These are phyloP conservation scores for Falcunculus frontatus DNA, from an alignment of 2,113 vertebrate genomes.

Conservation along the genomic window DNA sequence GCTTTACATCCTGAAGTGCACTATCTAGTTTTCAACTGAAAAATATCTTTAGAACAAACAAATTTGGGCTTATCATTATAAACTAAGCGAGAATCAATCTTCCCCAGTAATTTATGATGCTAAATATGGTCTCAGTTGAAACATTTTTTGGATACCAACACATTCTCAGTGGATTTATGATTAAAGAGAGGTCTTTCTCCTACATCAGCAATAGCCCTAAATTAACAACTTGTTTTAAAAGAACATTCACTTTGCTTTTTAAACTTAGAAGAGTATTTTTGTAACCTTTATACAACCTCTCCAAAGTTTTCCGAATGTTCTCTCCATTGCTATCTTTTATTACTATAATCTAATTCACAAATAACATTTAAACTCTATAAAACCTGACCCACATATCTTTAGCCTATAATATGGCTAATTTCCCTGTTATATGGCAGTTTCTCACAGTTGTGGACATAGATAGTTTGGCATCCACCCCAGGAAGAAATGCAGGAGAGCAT, in stretches of 20 bases:
- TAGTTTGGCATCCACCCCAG: background rate
- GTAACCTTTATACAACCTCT: slow-evolving; percentile 48
- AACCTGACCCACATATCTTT: slow-evolving; percentile 21
- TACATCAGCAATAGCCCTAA: slow-evolving; percentile 20
- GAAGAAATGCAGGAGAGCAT: background rate
- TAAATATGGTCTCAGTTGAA: slow-evolving; percentile 16
- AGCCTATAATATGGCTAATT: background rate
- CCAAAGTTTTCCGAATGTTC: slow-evolving; percentile 12
- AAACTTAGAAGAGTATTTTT: slow-evolving; percentile 41
- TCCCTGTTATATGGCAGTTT: background rate
- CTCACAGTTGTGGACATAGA: background rate
- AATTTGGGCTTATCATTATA: slow-evolving; percentile 9
- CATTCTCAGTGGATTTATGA: slow-evolving; percentile 35
- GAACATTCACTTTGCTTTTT: slow-evolving; percentile 26
- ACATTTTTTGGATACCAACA: slow-evolving; percentile 31
- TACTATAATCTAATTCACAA: slow-evolving; percentile 56
- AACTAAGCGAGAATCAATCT: background rate
- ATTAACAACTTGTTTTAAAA: slow-evolving; percentile 49
- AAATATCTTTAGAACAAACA: slow-evolving; percentile 16
- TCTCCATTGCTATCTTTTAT: slow-evolving; percentile 43
- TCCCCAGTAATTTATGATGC: background rate
- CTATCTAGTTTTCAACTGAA: background rate
- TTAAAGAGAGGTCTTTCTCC: slow-evolving; percentile 5
- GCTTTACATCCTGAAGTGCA: background rate
- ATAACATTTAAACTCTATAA: slow-evolving; percentile 39